Conservation (phyloP, 2,888 invertebrate species). For the Sylvicola cinctus region DNA sequence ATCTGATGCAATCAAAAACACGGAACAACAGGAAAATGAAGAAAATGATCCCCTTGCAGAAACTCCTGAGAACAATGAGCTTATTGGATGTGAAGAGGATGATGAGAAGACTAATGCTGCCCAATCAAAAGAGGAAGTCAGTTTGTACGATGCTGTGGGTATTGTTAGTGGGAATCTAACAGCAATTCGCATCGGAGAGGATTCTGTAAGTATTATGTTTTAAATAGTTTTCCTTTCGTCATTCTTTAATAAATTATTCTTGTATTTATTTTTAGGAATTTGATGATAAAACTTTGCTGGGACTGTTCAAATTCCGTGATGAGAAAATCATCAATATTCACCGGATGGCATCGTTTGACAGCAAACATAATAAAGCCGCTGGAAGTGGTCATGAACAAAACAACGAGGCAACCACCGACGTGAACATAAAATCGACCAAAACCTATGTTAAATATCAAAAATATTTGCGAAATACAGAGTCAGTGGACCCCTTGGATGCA, state of each 20-base stretch:
- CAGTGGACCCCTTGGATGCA: too few relatives aligned
- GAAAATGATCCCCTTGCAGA: too few relatives aligned
- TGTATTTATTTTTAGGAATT: slow-evolving; percentile 14
- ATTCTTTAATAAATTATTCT: not conserved
- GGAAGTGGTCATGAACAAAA: not conserved
- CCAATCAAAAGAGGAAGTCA: slow-evolving; percentile 8
- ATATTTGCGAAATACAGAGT: not conserved
- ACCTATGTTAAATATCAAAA: slow-evolving; percentile 2
- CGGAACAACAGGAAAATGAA: not conserved
- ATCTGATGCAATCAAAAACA: slow-evolving; percentile 18
- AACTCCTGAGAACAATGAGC: too few relatives aligned
- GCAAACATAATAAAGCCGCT: too few relatives aligned
- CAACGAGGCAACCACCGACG: not conserved
- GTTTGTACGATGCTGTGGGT: slow-evolving; percentile 19
- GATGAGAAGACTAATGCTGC: not conserved
- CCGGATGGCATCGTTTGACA: slow-evolving; percentile 11
- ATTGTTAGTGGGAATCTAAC: slow-evolving; percentile 25
- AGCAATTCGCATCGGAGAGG: slow-evolving; percentile 19
- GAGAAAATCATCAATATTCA: slow-evolving; percentile 23
- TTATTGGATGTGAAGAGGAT: not conserved
- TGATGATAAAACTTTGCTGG: slow-evolving; percentile 17
- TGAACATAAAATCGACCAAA: not conserved
- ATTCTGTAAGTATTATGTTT: slow-evolving; percentile 15
- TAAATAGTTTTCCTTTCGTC: not conserved
- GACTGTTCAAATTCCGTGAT: slow-evolving; percentile 20